Conservation (phyloP, 1,140 invertebrate species). For the Pseudomyrmex concolor region DNA sequence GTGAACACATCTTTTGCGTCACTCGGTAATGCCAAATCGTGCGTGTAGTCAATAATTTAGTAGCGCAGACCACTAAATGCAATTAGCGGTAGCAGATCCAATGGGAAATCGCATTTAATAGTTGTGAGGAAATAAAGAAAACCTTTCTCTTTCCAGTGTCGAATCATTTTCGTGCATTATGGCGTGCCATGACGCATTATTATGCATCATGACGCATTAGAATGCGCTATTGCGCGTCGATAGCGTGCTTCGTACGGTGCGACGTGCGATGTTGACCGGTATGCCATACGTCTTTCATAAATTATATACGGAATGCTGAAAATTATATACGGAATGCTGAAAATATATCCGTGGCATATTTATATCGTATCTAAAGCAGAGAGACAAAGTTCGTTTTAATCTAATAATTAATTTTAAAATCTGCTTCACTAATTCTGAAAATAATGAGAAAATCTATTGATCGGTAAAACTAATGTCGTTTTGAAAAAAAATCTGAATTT, state of each 20-base stretch:
- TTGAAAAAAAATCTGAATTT: background rate
- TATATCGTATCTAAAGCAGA: background rate
- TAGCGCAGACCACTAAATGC: slow-evolving; percentile 56
- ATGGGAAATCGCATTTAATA: slow-evolving; percentile 69
- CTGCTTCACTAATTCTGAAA: background rate
- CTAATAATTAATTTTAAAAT: slow-evolving; percentile 10
- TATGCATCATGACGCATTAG: slow-evolving; percentile 71
- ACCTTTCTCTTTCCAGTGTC: slow-evolving; percentile 23
- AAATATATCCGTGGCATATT: background rate
- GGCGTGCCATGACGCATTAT: slow-evolving; percentile 60
- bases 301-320: slow-evolving; percentile 30
- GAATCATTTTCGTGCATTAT: slow-evolving; percentile 70
- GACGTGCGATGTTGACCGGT: slow-evolving; percentile 41
- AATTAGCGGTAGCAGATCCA: slow-evolving; percentile 57
- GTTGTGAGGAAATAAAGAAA: slow-evolving; percentile 69
- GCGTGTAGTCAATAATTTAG: slow-evolving; percentile 60
- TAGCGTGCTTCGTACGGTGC: slow-evolving; percentile 48
- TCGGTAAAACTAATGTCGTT: slow-evolving; percentile 12
- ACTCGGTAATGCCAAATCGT: slow-evolving; percentile 37
- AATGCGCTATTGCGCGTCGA: slow-evolving; percentile 56
- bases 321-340: slow-evolving; percentile 19
- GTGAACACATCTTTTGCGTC: slow-evolving; percentile 8
- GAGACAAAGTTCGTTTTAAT: background rate
- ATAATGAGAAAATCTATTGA: background rate
- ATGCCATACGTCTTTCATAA: slow-evolving; percentile 54